Evolutionary conservation across 2,113 vertebrate genomes (phyloP).

Genomic region (Rhinolophus sinicus): DNA sequence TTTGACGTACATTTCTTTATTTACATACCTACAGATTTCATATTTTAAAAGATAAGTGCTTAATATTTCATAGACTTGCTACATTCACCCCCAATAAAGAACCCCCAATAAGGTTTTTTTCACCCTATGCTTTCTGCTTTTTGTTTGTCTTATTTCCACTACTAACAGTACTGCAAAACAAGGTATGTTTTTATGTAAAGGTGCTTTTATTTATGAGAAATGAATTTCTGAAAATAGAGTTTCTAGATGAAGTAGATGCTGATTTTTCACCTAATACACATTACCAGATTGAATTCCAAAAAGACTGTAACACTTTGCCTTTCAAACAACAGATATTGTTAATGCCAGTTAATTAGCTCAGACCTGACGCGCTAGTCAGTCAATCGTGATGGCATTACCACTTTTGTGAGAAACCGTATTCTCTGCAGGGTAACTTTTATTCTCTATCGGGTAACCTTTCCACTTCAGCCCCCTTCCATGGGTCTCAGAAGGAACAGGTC

Average conservation of each 20-base stretch:
- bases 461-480: neutral
- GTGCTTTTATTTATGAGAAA: conserved; percentile 31
- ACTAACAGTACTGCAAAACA: neutral
- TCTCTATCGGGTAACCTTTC: neutral
- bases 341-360: neutral
- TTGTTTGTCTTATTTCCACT: neutral
- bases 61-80: neutral
- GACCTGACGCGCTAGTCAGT: neutral
- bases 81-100: neutral
- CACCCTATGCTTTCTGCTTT: neutral
- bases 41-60: neutral
- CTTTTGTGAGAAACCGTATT: neutral
- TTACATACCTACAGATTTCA: neutral
- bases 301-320: neutral
- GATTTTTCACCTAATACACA: neutral
- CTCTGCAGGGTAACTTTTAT: neutral
- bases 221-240: conserved; percentile 29
- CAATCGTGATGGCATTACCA: neutral
- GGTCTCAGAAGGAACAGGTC: neutral
- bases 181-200: neutral
- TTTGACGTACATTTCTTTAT: neutral
- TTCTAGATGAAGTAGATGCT: neutral
- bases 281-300: neutral
- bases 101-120: neutral
- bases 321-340: neutral